These are phyloP conservation scores for Montipora sp. DNA, from an alignment of 64 coral and sea anemone species.

Conservation along the genomic window DNA sequence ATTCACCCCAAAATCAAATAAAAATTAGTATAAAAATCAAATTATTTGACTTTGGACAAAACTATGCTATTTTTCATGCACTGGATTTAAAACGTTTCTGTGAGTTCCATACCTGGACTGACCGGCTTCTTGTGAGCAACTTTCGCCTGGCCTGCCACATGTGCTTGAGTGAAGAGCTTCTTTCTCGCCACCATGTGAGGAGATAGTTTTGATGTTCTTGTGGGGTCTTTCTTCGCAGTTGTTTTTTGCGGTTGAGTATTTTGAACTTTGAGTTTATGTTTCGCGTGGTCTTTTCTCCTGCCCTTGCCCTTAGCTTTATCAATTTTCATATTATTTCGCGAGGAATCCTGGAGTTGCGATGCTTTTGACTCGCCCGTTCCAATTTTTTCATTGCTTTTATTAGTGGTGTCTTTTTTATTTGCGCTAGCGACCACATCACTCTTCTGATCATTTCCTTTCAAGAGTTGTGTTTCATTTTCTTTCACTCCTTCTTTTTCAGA, in stretches of 20 bases:
- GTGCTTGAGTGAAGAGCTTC: not conserved
- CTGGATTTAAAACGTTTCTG: not conserved
- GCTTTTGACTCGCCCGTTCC: not conserved
- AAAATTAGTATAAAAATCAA: no score
- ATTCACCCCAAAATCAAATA: no score
- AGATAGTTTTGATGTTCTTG: not conserved
- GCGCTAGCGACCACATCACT: no score
- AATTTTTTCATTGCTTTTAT: not conserved
- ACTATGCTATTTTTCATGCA: no score
- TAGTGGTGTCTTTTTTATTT: not conserved
- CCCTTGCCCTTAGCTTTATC: not conserved
- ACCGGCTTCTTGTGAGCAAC: not conserved
- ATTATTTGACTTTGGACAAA: no score
- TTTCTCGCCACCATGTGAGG: constrained; percentile 3
- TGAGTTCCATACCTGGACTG: not conserved
- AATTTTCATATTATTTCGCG: not conserved
- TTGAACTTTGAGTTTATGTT: not conserved
- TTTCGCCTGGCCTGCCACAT: constrained; percentile 2
- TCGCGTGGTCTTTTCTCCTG: not conserved
- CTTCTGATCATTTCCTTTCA: not conserved
- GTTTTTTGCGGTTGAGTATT: not conserved
- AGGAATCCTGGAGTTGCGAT: not conserved
- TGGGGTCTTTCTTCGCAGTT: not conserved
- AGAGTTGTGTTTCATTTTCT: not conserved
- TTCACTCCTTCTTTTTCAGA: not conserved